Evolutionary conservation across 2,113 vertebrate species (phyloP), one percentile per base, ranked within the genome.

Genomic region (Empidonax traillii): DNA sequence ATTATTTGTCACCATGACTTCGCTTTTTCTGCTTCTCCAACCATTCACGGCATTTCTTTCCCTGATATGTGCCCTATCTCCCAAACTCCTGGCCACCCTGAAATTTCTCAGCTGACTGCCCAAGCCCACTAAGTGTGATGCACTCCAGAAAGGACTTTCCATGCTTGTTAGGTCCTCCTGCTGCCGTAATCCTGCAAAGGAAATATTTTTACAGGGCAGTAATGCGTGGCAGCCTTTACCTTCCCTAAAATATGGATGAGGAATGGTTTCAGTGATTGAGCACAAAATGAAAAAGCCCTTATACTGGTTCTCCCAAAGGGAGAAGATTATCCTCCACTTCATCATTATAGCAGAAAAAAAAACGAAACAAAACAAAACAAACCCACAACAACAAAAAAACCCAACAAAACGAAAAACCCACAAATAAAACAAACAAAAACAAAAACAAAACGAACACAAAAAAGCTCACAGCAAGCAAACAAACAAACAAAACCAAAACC

Each of bases 231-330:
- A 97, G 93, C 77, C 90, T 95, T 94, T 78, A 94, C 84, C 77
- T 92, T 96, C 79, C 87, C 84, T 97, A 97, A 98, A 97, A 97
- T 96, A 98, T 91, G 94, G 81, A 94, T 95, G 83, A 97, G 85
- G 81, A 87, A 94, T 69, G 67, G 83, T 81, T 93, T 97, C 85
- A 84, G 61, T 96, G 96, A 96, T 78, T 83, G 94, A 97, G 79
- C 93, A 94, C 94, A 95, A 88, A 98, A 97, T 87, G 74, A 90
- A 94, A 96, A 91, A 58, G 23, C 84, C 96, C 66, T 94, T 96
- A 94, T 56, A 66, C 5, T 1, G 2, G 67, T 47, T 96, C 63
- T 87, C 91, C 59, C 66, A 93, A 91, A 91, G 86, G 93, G 88
- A 92, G 88, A 95, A 87, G 92, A 94, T 94, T 86, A 94, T 96